These are phyloP conservation scores for Drosophila ficusphila DNA, from an alignment of 1,140 invertebrate genomes.

Conservation along the genomic window DNA sequence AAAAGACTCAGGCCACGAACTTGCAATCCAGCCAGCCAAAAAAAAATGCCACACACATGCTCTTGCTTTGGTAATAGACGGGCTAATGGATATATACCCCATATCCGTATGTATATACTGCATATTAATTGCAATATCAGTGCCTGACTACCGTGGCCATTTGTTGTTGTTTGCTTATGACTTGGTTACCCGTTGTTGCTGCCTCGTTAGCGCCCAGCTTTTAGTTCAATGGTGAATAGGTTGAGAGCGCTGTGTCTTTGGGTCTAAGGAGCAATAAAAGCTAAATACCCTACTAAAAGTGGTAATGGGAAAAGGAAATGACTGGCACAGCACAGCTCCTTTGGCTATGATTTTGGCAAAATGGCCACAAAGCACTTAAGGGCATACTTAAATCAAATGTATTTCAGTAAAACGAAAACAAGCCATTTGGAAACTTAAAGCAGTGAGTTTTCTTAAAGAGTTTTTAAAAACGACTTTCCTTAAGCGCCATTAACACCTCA, in stretches of 20 bases:
- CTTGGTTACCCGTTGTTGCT: conserved; percentile 17
- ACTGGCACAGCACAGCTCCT: not conserved
- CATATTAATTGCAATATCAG: conserved; percentile 78
- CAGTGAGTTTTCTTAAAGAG: too few relatives aligned
- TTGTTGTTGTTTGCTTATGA: conserved; percentile 50
- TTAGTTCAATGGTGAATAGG: conserved; percentile 42
- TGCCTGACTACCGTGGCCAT: conserved; percentile 63
- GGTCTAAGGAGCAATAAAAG: conserved; percentile 22
- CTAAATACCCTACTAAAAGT: conserved; percentile 24
- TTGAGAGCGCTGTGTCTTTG: conserved; percentile 6
- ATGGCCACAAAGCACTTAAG: not conserved
- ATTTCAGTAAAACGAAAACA: not conserved
- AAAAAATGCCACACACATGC: conserved; percentile 57
- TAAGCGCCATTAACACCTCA: too few relatives aligned
- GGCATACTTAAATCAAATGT: not conserved
- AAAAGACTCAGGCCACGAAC: conserved; percentile 75
- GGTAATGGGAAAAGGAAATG: not conserved
- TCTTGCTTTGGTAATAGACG: conserved; percentile 26
- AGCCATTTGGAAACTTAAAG: not conserved
- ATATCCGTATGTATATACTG: conserved; percentile 35
- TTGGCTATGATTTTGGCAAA: not conserved
- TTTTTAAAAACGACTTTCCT: not conserved
- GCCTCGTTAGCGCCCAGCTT: conserved; percentile 66
- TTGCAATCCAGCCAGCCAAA: conserved; percentile 36
- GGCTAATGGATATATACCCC: conserved; percentile 24